A percentile compares a stretch with the other conserved stretches of the same genome.
phyloP scores from a whole-genome alignment of 1,140 invertebrate genomes.

The Drosophila kurseongensis region DNA sequence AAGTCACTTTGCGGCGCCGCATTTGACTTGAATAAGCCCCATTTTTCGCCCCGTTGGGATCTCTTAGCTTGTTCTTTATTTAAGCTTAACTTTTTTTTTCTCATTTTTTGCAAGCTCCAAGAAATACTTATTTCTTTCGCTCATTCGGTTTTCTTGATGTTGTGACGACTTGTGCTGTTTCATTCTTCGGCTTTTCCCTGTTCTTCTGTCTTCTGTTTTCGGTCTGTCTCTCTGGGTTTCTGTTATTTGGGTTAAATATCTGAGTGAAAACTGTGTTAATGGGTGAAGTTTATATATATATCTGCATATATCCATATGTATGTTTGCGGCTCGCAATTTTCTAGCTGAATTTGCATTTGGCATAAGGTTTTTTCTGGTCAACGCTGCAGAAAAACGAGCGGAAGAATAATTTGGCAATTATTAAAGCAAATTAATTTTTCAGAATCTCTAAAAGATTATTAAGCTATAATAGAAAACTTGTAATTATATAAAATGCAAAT shows the following conservation, averaged over 20 bases:
- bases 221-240: slow-evolving; percentile 22
- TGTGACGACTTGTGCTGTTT: slow-evolving; percentile 33
- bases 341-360: slow-evolving; percentile 31
- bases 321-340: slow-evolving; percentile 26
- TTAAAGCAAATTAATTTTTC: too few relatives aligned
- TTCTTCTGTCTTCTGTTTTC: slow-evolving; percentile 31
- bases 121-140: slow-evolving; percentile 6
- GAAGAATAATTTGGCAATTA: slow-evolving; percentile 1
- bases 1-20: slow-evolving; percentile 39
- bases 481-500: too few relatives aligned
- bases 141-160: slow-evolving; percentile 28
- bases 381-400: slow-evolving; percentile 13
- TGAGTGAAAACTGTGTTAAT: slow-evolving; percentile 73
- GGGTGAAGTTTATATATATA: slow-evolving; percentile 71
- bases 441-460: too few relatives aligned
- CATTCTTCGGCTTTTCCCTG: slow-evolving; percentile 16
- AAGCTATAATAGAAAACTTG: too few relatives aligned
- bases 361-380: slow-evolving; percentile 13
- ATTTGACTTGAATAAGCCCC: slow-evolving; percentile 18
- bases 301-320: slow-evolving; percentile 11
- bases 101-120: slow-evolving; percentile 6
- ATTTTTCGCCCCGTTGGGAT: neutral
- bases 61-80: slow-evolving; percentile 8
- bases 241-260: slow-evolving; percentile 72
- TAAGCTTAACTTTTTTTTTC: slow-evolving; percentile 3